Evolutionary conservation across 2,113 vertebrate species (phyloP).

Genomic region (Toxotes chatareus): DNA sequence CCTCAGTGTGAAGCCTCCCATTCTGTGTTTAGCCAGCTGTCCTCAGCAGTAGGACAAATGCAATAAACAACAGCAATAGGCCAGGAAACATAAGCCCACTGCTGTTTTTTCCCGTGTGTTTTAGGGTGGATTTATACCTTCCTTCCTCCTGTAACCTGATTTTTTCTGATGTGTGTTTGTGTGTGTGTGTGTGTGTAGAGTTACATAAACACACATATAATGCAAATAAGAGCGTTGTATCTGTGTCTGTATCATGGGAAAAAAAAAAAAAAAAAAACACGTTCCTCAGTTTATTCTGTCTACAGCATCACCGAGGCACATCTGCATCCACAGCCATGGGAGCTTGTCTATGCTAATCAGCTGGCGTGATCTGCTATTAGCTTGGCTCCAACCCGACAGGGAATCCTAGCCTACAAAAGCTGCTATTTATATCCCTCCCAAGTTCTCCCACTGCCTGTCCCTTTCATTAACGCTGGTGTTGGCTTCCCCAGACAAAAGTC

Average conservation of each 20-base stretch:
- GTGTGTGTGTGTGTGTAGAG: neutral
- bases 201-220: neutral
- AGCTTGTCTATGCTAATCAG: conserved; percentile 70
- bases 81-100: neutral
- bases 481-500: conserved; percentile 62
- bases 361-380: conserved; percentile 52
- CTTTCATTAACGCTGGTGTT: conserved; percentile 60
- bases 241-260: neutral
- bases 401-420: conserved; percentile 75
- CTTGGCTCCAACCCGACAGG: conserved; percentile 69
- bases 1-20: neutral
- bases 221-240: conserved; percentile 6
- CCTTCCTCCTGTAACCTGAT: neutral
- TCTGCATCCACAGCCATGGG: conserved; percentile 55
- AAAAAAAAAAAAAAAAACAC: neutral
- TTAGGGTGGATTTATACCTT: neutral
- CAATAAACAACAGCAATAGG: neutral
- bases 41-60: neutral
- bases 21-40: neutral
- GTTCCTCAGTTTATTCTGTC: conserved; percentile 10
- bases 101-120: neutral
- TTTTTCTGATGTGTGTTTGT: neutral
- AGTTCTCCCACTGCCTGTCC: conserved; percentile 55
- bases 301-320: conserved; percentile 29
- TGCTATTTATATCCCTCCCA: conserved; percentile 78